Evolutionary conservation across 2,797 vertebrate genomes (phyloP).

Genomic region (Pseudotriccus pelzelni): DNA sequence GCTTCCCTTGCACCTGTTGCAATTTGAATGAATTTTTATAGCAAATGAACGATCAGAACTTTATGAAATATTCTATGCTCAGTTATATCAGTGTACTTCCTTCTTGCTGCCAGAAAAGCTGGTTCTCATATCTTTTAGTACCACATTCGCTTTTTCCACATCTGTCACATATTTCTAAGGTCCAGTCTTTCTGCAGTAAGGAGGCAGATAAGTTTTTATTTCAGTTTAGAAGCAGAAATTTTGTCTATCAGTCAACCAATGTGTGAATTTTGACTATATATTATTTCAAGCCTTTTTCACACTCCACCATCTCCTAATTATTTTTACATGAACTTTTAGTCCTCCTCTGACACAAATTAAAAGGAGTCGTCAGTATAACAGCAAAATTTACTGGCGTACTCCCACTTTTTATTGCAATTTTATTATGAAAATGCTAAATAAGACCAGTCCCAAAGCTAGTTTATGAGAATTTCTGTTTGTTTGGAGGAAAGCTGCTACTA

Average conservation of each 20-base stretch:
- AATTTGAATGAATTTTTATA: neutral
- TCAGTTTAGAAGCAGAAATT: neutral
- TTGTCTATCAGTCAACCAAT: neutral
- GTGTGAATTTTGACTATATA: neutral
- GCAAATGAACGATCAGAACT: neutral
- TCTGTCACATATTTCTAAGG: neutral
- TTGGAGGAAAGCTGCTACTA: neutral
- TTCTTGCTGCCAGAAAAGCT: neutral
- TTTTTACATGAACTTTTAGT: neutral
- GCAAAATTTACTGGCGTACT: neutral
- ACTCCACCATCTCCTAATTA: neutral
- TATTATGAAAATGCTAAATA: neutral
- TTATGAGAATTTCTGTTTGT: neutral
- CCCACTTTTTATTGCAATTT: neutral
- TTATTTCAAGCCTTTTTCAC: neutral
- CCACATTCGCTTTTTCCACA: neutral
- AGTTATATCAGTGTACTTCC: neutral
- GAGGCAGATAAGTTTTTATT: neutral
- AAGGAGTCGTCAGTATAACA: neutral
- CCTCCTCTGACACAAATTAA: neutral
- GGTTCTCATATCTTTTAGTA: neutral
- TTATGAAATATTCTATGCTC: neutral
- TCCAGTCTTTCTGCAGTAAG: neutral
- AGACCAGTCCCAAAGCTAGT: neutral
- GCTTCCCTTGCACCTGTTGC: neutral